Evolutionary conservation across 2,888 invertebrate species (phyloP).

Genomic region (Bombyx huttoni): DNA sequence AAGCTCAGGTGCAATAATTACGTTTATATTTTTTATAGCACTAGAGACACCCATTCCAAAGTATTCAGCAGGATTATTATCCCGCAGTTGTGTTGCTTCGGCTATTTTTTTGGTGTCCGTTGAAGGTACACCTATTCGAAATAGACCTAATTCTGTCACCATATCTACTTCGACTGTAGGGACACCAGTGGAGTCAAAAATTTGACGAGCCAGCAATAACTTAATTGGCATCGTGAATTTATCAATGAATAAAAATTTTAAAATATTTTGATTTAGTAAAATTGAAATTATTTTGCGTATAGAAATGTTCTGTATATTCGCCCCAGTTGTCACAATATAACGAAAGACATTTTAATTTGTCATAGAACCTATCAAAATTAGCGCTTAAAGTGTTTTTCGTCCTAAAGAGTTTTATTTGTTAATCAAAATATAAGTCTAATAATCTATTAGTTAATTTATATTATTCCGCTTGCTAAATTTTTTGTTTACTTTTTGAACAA

Average conservation of each 20-base stretch:
- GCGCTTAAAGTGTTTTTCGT: no score
- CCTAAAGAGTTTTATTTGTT: no score
- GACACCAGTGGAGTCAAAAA: constrained; percentile 96
- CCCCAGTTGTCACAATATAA: no score
- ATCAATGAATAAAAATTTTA: background rate
- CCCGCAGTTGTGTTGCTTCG: constrained; percentile 95
- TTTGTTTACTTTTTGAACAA: background rate
- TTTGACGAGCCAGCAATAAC: constrained; percentile 93
- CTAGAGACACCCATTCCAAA: constrained; percentile 93
- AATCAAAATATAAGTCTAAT: no score
- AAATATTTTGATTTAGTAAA: background rate
- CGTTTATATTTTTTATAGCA: constrained; percentile 94
- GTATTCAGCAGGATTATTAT: constrained; percentile 86
- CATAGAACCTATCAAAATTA: no score
- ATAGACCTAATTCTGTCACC: constrained; percentile 86
- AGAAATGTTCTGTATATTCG: no score
- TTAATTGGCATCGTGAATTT: constrained; percentile 83
- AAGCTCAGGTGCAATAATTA: constrained; percentile 82
- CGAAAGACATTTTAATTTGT: no score
- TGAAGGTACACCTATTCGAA: constrained; percentile 95
- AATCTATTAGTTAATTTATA: no score
- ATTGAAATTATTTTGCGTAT: no score
- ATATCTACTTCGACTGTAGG: constrained; percentile 97
- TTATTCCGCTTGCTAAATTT: no score
- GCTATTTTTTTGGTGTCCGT: constrained; percentile 95